These are phyloP conservation scores for Sebastiscus albofasciatus DNA, from an alignment of 2,797 vertebrate species.

Conservation along the genomic window DNA sequence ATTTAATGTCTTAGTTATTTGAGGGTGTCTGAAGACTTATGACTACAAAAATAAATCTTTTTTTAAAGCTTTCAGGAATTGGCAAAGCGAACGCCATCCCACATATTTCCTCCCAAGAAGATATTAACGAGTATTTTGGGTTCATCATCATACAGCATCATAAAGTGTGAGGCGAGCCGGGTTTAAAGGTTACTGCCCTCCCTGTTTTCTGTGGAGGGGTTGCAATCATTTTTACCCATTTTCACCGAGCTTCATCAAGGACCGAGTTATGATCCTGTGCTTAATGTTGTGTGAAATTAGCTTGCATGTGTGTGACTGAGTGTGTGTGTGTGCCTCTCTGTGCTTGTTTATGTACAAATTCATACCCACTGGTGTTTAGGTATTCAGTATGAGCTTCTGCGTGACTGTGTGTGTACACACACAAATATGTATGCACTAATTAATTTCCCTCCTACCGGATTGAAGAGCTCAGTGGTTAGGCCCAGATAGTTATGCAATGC, in stretches of 20 bases:
- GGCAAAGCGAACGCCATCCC: not conserved
- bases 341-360: conserved; percentile 30
- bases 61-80: not conserved
- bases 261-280: conserved; percentile 64
- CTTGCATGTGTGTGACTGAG: conserved; percentile 21
- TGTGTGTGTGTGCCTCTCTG: not conserved
- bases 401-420: not conserved
- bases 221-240: conserved; percentile 54
- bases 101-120: not conserved
- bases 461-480: conserved; percentile 96
- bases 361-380: conserved; percentile 6
- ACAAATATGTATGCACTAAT: conserved; percentile 9
- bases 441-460: conserved; percentile 74
- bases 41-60: not conserved
- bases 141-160: not conserved
- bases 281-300: conserved; percentile 80
- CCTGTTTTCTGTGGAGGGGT: conserved; percentile 27
- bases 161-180: not conserved
- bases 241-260: conserved; percentile 54
- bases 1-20: not conserved
- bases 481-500: conserved; percentile 95
- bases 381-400: conserved; percentile 13
- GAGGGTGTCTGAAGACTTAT: not conserved
- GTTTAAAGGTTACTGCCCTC: conserved; percentile 21
- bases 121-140: not conserved